Conservation (phyloP, 2,888 invertebrate species). For the Pimpla rufipes region DNA sequence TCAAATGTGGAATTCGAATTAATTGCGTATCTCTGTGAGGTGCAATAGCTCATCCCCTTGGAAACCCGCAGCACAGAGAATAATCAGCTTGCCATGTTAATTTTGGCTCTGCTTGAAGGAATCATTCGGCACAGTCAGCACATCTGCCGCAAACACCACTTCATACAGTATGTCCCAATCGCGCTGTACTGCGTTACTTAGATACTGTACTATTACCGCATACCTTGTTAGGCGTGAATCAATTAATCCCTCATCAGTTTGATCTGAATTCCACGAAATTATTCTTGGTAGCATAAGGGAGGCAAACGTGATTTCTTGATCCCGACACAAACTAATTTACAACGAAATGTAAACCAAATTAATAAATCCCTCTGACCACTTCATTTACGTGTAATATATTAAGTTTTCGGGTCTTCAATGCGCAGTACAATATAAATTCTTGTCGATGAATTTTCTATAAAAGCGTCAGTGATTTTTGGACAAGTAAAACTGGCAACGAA, state of each 20-base stretch:
- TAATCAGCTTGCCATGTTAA: conserved; percentile 59
- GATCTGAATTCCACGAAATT: background rate
- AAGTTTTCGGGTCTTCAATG: background rate
- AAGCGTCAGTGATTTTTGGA: background rate
- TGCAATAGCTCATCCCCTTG: conserved; percentile 15
- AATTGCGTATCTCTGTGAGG: conserved; percentile 50
- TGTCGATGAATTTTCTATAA: background rate
- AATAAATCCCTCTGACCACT: background rate
- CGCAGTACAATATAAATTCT: background rate
- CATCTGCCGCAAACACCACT: background rate
- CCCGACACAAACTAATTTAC: background rate
- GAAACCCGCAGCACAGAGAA: conserved; percentile 29
- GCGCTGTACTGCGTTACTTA: conserved; percentile 15
- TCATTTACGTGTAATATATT: background rate
- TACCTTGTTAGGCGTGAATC: conserved; percentile 9
- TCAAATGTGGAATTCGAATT: conserved; percentile 45
- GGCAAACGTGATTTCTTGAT: background rate
- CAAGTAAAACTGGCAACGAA: background rate
- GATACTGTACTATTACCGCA: background rate
- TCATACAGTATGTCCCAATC: background rate
- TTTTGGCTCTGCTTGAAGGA: conserved; percentile 48
- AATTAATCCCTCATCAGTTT: conserved; percentile 7
- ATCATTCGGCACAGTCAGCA: conserved; percentile 11
- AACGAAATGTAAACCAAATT: background rate
- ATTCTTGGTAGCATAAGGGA: background rate